Base-by-base conservation (phyloP, 2,113 vertebrate genomes). In the Rallus limicola region DNA sequence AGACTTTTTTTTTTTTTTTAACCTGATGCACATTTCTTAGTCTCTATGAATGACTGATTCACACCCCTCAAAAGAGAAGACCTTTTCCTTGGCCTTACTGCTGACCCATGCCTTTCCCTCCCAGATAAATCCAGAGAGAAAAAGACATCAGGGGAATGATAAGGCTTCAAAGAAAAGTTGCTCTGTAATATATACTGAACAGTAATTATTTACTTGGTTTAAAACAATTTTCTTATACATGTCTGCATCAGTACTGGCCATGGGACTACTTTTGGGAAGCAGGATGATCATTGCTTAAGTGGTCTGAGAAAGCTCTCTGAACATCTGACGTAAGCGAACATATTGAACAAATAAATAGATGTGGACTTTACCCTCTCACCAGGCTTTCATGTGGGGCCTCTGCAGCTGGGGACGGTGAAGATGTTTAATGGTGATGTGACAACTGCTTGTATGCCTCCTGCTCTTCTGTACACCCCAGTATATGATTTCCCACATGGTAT, bases 231-330 rank as follows among this genome's bases (percentile, higher is more conserved):
- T 90, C 80, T 95, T 93, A 86, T 91, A 81, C 24, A 40, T 56
- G 42, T 77, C 93, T 88, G 75, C 84, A 87, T 91, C 76, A 36
- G 9, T 59, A 92, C 69, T 2, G 8, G 68, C 62, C 53, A 10
- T 26, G 87, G 68, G 62, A 76, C 55, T 86, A 52, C 44, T 97
- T 97, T 97, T 34, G 23, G 97, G 96, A 98, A 97, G 84, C 9
- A 86, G 86, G 50, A 89, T 96, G 86, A 90, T 44, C 58, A 42
- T 96, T 96, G 90, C 95, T 82, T 88, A 97, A 96, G 96, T 85
- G 83, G 90, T 95, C 97, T 96, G 72, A 97, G 93, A 98, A 97
- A 96, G 68, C 55, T 95, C 80, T 88, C 91, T 10, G 36, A 72
- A 59, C 55, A 82, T 82, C 82, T 92, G 76, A 87, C 82, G 76